Evolutionary conservation across 2,888 invertebrate species (phyloP).

Genomic region (Dynastes tityus): DNA sequence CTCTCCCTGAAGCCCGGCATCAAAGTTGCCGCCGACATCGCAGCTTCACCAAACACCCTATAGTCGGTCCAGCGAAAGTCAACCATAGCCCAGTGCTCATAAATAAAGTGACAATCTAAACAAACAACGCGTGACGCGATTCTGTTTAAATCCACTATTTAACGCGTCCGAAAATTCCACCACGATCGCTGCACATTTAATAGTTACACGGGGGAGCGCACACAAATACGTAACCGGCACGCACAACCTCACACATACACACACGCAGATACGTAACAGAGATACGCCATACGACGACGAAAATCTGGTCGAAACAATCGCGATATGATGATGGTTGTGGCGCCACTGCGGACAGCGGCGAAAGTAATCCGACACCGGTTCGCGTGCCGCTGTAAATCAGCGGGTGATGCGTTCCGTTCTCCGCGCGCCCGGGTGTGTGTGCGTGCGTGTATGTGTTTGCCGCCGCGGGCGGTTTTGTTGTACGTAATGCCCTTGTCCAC

Average conservation of each 20-base stretch:
- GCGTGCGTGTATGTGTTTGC: constrained; percentile 56
- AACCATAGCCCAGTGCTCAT: constrained; percentile 45
- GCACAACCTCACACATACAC: constrained; percentile 9
- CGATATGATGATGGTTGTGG: constrained; percentile 59
- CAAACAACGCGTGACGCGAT: constrained; percentile 58
- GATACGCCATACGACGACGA: constrained; percentile 52
- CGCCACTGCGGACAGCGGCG: constrained; percentile 60
- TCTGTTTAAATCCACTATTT: constrained; percentile 60
- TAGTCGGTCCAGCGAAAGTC: neutral
- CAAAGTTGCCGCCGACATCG: neutral
- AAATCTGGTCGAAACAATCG: constrained; percentile 60
- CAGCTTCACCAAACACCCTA: neutral
- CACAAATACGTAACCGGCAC: neutral
- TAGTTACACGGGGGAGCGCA: neutral
- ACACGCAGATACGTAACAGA: neutral
- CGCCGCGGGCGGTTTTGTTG: constrained; percentile 53
- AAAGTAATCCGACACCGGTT: constrained; percentile 63
- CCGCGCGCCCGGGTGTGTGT: neutral
- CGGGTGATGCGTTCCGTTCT: constrained; percentile 54
- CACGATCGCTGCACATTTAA: constrained; percentile 14
- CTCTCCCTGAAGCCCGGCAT: neutral
- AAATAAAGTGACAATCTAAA: constrained; percentile 61
- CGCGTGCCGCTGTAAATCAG: constrained; percentile 64
- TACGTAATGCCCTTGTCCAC: constrained; percentile 30
- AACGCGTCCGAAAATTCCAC: constrained; percentile 58